Evolutionary conservation across 2,797 vertebrate species (phyloP).

Genomic region (Avahi laniger): DNA sequence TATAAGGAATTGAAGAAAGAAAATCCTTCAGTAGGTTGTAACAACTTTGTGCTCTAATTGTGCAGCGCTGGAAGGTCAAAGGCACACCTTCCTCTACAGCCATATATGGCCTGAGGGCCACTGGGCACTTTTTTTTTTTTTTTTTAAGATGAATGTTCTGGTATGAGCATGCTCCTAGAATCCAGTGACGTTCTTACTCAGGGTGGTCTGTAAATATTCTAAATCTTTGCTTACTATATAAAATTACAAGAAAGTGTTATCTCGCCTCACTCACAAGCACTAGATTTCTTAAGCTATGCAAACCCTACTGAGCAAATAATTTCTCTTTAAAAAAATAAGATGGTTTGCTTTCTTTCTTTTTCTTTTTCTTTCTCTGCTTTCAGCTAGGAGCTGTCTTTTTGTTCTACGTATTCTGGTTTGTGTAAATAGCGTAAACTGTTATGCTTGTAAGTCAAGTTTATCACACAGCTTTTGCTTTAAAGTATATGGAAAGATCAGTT

Average conservation of each 20-base stretch:
- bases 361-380: background rate
- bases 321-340: slow-evolving; percentile 46
- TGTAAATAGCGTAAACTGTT: background rate
- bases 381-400: background rate
- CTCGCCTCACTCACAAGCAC: slow-evolving; percentile 67
- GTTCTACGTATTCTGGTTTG: background rate
- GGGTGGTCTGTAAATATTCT: slow-evolving; percentile 84
- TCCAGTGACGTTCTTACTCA: slow-evolving; percentile 79
- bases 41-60: slow-evolving; percentile 33
- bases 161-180: slow-evolving; percentile 79
- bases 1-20: slow-evolving; percentile 54
- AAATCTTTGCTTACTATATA: slow-evolving; percentile 82
- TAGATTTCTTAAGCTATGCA: slow-evolving; percentile 65
- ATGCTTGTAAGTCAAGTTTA: background rate
- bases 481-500: background rate
- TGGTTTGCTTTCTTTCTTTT: background rate
- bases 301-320: slow-evolving; percentile 2
- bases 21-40: slow-evolving; percentile 28
- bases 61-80: slow-evolving; percentile 73
- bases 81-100: slow-evolving; percentile 77
- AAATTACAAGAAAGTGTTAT: slow-evolving; percentile 77
- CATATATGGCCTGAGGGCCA: slow-evolving; percentile 79
- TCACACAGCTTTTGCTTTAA: background rate
- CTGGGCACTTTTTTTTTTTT: slow-evolving; percentile 69
- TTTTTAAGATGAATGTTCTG: slow-evolving; percentile 80